Base-by-base conservation (phyloP, 1,140 invertebrate species). In the Harpegnathos saltator region DNA sequence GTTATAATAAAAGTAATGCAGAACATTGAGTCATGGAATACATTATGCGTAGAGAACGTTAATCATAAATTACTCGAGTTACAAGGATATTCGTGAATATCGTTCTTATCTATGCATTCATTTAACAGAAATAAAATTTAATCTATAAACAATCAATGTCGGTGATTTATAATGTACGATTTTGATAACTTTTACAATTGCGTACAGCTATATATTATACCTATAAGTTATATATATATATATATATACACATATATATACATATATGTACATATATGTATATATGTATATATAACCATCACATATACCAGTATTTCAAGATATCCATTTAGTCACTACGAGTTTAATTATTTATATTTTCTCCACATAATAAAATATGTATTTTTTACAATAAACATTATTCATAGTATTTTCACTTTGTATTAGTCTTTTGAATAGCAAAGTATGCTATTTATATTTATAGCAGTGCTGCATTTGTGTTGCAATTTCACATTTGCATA, bases 321-420 rank as follows among this genome's bases (percentile, higher is more conserved):
- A 85, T 85, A 88, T 88, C 63, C 82, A 83, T 83, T 87, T 84
- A 88, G 85, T 92, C 84, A 85, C 89, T 92, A 92, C 85, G 80
- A 68, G 44, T 89, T 91, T 89, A 88, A 86, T 91, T 88, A 85
- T 91, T 90, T 90, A 90, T 91, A 91, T 86, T 92, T 92, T 77
- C 88, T 91, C 82, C 89, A 91, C 88, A 93, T 93, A 93, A 92
- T 93, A 93, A 93, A 93, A 93, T 93, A 93, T 92, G 89, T 92
- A 91, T 91, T 91, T 89, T 85, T 85, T 90, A 92, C 92, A 93
- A 91, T 92, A 92, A 92, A 92, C 89, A 90, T 92, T 92, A 91
- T 93, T 88, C 77, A 82, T 91, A 90, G 84, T 90, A 91, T 89
- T 93, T 86, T 83, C 83, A 89, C 87, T 81, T 91, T 90, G 92